Evolutionary conservation across 1,140 invertebrate genomes (phyloP).

Genomic region (Diachasmimorpha longicaudata): DNA sequence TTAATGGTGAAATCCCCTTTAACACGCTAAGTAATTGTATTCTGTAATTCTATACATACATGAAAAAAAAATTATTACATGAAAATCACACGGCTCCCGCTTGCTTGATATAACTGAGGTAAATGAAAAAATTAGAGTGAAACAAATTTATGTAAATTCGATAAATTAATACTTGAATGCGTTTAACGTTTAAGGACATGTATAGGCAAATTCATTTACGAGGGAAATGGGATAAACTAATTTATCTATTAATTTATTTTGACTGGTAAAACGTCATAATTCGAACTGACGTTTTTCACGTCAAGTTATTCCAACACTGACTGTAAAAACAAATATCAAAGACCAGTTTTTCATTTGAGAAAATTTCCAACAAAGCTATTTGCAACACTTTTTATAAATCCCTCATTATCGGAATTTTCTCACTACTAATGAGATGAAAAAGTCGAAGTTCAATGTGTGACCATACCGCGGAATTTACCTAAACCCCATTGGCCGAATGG

Average conservation of each 20-base stretch:
- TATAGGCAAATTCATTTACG: slow-evolving; percentile 2
- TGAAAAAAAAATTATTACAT: slow-evolving; percentile 9
- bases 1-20: slow-evolving; percentile 18
- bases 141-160: slow-evolving; percentile 25
- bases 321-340: no score
- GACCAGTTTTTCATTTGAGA: neutral
- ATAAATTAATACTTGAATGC: slow-evolving; percentile 25
- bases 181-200: slow-evolving; percentile 25
- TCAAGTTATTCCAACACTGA: no score
- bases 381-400: neutral
- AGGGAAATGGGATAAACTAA: neutral
- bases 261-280: no score
- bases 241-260: neutral
- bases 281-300: no score
- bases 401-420: neutral
- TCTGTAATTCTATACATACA: slow-evolving; percentile 49
- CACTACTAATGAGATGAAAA: no score
- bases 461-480: no score
- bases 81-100: slow-evolving; percentile 44
- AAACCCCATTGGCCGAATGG: neutral
- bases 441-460: no score
- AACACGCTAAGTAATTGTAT: slow-evolving; percentile 27
- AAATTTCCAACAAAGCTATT: neutral
- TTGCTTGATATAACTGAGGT: slow-evolving; percentile 53
- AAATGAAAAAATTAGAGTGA: slow-evolving; percentile 40